Conservation (phyloP, 1,140 invertebrate genomes). For the Calycopis cecrops region DNA sequence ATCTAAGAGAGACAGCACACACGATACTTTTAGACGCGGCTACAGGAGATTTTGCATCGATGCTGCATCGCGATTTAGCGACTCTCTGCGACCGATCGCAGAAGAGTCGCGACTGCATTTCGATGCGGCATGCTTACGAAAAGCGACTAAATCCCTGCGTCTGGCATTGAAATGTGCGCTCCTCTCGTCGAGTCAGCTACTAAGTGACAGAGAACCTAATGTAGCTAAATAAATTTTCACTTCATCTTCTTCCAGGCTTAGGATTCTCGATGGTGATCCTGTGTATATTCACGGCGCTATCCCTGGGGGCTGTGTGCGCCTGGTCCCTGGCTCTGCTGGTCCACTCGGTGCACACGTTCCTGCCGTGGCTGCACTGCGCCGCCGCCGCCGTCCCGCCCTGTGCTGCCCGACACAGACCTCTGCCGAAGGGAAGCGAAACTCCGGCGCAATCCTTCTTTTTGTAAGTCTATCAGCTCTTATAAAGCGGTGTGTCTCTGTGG, state of each 20-base stretch:
- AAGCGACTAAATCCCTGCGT: no score
- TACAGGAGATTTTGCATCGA: no score
- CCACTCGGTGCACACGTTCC: conserved; percentile 51
- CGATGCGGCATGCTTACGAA: no score
- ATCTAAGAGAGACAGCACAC: no score
- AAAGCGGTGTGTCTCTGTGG: conserved; percentile 57
- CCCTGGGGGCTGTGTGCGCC: conserved; percentile 35
- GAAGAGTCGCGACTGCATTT: no score
- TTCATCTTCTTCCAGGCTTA: conserved; percentile 32
- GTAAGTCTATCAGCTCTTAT: conserved; percentile 33
- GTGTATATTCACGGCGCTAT: conserved; percentile 38
- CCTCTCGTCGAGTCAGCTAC: no score
- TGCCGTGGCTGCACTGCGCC: conserved; percentile 63
- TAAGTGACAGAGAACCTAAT: no score
- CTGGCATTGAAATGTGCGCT: no score
- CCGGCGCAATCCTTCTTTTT: conserved; percentile 58
- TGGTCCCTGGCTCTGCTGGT: conserved; percentile 47
- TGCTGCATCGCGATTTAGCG: no score
- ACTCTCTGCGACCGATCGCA: no score
- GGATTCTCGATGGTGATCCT: conserved; percentile 49
- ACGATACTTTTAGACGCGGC: no score
- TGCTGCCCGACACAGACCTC: conserved; percentile 47
- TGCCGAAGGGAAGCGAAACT: conserved; percentile 42
- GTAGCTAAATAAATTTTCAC: no score
- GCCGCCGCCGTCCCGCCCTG: conserved; percentile 44